Base-by-base conservation (phyloP, 30 jellyfish, hydroid and myxozoan genomes). In the Cassiopea andromeda region DNA sequence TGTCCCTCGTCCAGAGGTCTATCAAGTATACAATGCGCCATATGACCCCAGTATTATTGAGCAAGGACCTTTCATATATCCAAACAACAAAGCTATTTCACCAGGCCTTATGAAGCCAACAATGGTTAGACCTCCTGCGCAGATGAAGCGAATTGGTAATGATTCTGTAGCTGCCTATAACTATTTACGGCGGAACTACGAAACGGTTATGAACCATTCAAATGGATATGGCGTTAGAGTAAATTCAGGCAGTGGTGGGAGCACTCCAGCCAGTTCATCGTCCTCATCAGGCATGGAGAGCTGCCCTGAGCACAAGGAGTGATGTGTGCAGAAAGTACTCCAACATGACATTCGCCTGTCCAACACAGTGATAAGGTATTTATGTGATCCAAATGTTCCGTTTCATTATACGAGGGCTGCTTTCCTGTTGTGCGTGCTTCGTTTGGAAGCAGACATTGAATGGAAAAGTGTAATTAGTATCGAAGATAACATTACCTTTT, bases 31-130 rank as follows among this genome's bases (percentile, higher is more conserved):
- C 69, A 87, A 78, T 61, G 77, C 94, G 1, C 87, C 94, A 16
- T 87, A 87, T 61, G 94, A 87, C 58, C 88, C 94, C 48, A 87
- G 94, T 48, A 87, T 87, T 70, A 87, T 87, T 2, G 94, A 87
- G 75, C 90, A 78, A 12, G 94, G 94, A n/a, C 94, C 94, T 7
- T 87, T 87, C 60, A 87, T 87, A 73, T 72, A 69, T 43, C 80
- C 75, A 6, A 78, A 78, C 72, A 49, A 46, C 59, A 78, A 68
- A 54, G 47, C 85, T 6, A 5, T 76, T 50, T 69, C 94, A 1
- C 45, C 83, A 8, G 76, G 82, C 47, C 70, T 87, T 84, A 69
- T 87, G 86, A 87, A 80, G 75, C 93, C 88, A 10, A 59, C 86
- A 12, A 69, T 87, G 77, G 60, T 86, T 9, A 60, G 93, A 50